Base-by-base conservation (phyloP, 2,888 invertebrate genomes). In the Crematogaster levior region DNA sequence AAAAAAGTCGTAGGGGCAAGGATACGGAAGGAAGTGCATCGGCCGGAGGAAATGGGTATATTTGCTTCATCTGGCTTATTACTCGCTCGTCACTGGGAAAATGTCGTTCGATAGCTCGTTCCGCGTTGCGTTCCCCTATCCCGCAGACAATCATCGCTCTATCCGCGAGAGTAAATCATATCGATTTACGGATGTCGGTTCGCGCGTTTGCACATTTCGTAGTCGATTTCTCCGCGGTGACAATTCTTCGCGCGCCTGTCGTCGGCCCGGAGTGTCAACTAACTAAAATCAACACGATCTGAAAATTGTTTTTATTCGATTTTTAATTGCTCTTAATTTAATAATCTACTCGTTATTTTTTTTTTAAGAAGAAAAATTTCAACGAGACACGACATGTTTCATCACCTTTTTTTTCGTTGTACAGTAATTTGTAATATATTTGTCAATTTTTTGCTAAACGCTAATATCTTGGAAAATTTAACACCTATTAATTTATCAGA, bases 21-120 rank as follows among this genome's bases (percentile, higher is more conserved):
- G 75, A 65, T 63, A 80, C 58, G 92, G 90, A 90, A 91, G 92
- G 90, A 91, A 92, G 86, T 86, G 89, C 89, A 91, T 92, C 88
- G 91, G 86, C 85, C 84, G 88, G 85, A 92, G 91, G 91, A 92
- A 92, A 92, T 92, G 77, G 83, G 86, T 83, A 85, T 85, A 75
- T 86, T 88, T 88, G 87, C 86, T 89, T 88, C 83, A 84, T 85
- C 83, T 82, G 86, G 82, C 85, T 88, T 89, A 88, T 88, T 88
- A 84, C 66, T 81, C 68, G 85, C 75, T 51, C 46, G 56, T 46
- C 79, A 51, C 34, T 51, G 48, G 21, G 72, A 63, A 82, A 82
- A 46, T 60, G 63, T 79, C 77, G 21, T 18, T 43, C 68, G 21
- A 12, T 30, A 24, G 12, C 40, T 79, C 24, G 77, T 68, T 51